Base-by-base conservation (phyloP, 2,113 vertebrate genomes). In the Murina feae region DNA sequence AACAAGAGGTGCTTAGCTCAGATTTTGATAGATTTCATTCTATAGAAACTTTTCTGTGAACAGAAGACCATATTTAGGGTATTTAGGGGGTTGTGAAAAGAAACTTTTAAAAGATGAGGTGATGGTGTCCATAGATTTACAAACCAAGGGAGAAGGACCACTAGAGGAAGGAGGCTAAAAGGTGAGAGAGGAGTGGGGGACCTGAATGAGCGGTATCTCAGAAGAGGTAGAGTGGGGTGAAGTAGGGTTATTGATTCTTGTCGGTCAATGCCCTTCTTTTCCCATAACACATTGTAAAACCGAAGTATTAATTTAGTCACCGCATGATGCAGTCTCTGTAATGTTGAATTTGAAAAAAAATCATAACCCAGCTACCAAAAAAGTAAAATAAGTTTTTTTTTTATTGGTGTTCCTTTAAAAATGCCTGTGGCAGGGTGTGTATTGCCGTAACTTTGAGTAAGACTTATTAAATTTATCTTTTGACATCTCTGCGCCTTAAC, bases 401-500 rank as follows among this genome's bases (percentile, higher is more conserved):
- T 91, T 47, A 72, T 63, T 96, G 39, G 9, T 49, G 30, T 94
- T 5, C 10, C 21, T 91, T 49, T 78, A 80, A 87, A 94, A 86
- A 86, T 83, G 25, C 30, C 37, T 6, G 16, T 37, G 37, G 7
- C 20, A 6, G 2, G 21, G 16, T 30, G n/a, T 23, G 14, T 58
- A 74, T 1, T 42, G 12, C 78, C 9, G 32, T 53, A 74, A 86
- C 28, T 91, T 92, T 74, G 39, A 87, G 30, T 58, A 81, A 84
- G 23, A 51, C 58, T 95, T 75, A 58, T 35, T 28, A 68, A 87
- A 92, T 94, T 93, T 93, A 28, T 86, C 47, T 58, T 91, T 92
- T 65, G 65, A 81, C 21, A 25, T 75, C 30, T 47, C n/a, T 72
- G 5, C 8, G 2, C 21, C 9, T 74, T 37, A 39, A 83, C 28